Evolutionary conservation across 2,888 invertebrate genomes (phyloP).

Genomic region (Strigamia maritima): DNA sequence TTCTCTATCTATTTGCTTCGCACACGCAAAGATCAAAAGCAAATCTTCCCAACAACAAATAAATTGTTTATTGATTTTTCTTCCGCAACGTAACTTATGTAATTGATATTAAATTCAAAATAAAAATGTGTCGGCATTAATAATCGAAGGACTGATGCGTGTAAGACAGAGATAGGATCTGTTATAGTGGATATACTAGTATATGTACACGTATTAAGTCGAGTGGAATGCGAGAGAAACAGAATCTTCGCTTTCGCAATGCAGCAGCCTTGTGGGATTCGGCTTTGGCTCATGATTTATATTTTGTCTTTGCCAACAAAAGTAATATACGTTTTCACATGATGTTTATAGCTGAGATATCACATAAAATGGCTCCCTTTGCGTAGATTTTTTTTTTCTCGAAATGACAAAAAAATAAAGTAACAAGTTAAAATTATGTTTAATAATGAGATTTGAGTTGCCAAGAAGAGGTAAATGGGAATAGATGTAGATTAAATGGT

Average conservation of each 20-base stretch:
- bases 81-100: no score
- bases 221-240: not conserved
- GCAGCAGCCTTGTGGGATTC: not conserved
- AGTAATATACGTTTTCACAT: conserved; percentile 20
- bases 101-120: no score
- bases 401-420: not conserved
- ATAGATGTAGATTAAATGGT: not conserved
- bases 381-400: not conserved
- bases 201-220: no score
- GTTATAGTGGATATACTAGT: not conserved
- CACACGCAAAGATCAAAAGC: not conserved
- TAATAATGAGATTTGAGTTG: not conserved
- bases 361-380: not conserved
- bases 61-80: not conserved
- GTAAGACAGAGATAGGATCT: no score
- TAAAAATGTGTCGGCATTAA: no score
- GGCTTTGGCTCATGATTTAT: not conserved
- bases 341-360: conserved; percentile 4
- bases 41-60: not conserved
- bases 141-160: not conserved
- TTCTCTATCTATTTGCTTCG: not conserved
- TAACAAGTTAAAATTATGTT: not conserved
- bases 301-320: conserved; percentile 16
- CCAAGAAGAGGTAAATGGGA: not conserved
- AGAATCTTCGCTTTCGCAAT: not conserved